phyloP scores from a whole-genome alignment of 2,888 invertebrate species.

The Arenicola marina region DNA sequence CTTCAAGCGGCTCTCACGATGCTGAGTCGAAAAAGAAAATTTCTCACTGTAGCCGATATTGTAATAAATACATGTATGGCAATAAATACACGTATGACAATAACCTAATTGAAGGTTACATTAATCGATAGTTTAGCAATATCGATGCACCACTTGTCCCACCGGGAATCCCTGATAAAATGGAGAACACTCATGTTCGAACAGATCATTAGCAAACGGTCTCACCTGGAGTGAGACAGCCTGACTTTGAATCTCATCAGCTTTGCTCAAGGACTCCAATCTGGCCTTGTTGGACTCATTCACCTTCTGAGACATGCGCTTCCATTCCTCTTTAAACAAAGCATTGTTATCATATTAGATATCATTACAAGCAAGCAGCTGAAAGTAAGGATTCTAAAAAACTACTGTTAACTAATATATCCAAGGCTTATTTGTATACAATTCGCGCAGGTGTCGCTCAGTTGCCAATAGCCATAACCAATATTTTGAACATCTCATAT shows the following conservation, averaged over 20 bases:
- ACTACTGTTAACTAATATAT: too few relatives aligned
- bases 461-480: too few relatives aligned
- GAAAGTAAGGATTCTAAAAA: too few relatives aligned
- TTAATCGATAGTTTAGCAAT: background rate
- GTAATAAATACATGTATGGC: too few relatives aligned
- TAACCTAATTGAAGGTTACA: background rate
- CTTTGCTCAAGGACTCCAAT: constrained; percentile 79
- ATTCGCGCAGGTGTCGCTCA: too few relatives aligned
- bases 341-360: too few relatives aligned
- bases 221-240: constrained; percentile 77
- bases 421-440: too few relatives aligned
- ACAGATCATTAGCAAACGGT: background rate
- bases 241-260: constrained; percentile 80
- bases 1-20: constrained; percentile 77
- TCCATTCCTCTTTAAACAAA: constrained; percentile 67
- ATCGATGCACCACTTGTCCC: too few relatives aligned
- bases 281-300: constrained; percentile 77
- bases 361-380: too few relatives aligned
- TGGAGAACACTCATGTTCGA: background rate
- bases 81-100: background rate
- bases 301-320: constrained; percentile 74
- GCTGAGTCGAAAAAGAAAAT: constrained; percentile 37
- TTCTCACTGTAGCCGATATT: background rate
- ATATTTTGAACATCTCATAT: too few relatives aligned
- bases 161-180: background rate